A percentile compares a stretch with the other conserved stretches of the same genome.
Evolutionary conservation across 2,113 vertebrate genomes (phyloP).

Genomic region (Leptocoma aspasia): DNA sequence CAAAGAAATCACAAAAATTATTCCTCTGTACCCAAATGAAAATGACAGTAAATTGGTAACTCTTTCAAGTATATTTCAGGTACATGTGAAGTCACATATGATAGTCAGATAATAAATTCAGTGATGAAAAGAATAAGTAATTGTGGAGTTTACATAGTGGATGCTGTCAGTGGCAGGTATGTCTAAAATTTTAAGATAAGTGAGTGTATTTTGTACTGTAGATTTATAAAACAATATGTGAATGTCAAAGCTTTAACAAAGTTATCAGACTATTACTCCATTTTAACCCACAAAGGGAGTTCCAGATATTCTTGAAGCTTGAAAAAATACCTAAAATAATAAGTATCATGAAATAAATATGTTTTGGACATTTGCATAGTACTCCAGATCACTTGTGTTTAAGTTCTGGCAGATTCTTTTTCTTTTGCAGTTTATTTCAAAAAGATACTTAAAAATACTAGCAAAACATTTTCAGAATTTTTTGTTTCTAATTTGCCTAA

Average conservation of each 20-base stretch:
- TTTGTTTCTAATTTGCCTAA: not conserved
- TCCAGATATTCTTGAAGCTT: not conserved
- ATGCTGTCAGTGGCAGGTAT: not conserved
- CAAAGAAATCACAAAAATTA: conserved; percentile 65
- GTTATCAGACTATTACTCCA: not conserved
- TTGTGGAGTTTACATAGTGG: not conserved
- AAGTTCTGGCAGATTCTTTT: not conserved
- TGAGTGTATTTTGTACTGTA: not conserved
- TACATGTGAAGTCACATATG: not conserved
- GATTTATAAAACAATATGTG: not conserved
- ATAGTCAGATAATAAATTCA: conserved; percentile 25
- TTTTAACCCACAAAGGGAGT: not conserved
- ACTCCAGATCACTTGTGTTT: not conserved
- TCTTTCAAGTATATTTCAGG: conserved; percentile 15
- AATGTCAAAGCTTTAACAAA: not conserved
- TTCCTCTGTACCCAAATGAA: conserved; percentile 28
- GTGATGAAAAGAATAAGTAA: not conserved
- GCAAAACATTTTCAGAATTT: not conserved
- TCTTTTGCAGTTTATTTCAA: not conserved
- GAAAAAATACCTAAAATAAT: not conserved
- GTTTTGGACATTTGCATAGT: not conserved
- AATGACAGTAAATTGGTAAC: not conserved
- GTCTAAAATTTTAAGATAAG: conserved; percentile 3
- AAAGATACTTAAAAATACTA: not conserved
- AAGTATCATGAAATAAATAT: not conserved